These are phyloP conservation scores for Drosophila barbarae DNA, from an alignment of 2,888 invertebrate species.

Conservation along the genomic window DNA sequence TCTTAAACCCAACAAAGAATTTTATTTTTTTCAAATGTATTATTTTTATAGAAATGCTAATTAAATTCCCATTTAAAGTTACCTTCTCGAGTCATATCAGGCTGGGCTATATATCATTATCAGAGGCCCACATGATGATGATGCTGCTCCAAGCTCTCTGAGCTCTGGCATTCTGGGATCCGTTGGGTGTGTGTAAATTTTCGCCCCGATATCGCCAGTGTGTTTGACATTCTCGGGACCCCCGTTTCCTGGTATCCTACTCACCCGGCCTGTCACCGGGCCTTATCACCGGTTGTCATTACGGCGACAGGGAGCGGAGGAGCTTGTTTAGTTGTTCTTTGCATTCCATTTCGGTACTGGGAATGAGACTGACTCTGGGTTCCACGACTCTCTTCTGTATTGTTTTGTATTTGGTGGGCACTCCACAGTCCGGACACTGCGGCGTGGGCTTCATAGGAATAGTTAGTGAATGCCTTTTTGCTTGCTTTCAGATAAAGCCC, in stretches of 20 bases:
- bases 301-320: not conserved
- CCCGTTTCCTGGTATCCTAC: conserved; percentile 48
- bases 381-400: conserved; percentile 2
- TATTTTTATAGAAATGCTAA: not conserved
- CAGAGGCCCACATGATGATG: conserved; percentile 5
- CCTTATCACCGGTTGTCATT: conserved; percentile 28
- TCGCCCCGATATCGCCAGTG: conserved; percentile 20
- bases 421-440: conserved; percentile 25
- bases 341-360: conserved; percentile 46
- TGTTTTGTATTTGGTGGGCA: conserved; percentile 34
- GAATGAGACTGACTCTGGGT: not conserved
- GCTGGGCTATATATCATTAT: conserved; percentile 19
- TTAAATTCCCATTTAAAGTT: not conserved
- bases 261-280: conserved; percentile 28
- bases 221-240: conserved; percentile 29
- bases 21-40: too few species aligned
- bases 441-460: conserved; percentile 52
- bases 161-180: not conserved
- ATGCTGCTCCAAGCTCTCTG: not conserved
- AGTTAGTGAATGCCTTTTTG: conserved; percentile 26
- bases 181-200: conserved; percentile 4
- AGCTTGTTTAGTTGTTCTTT: conserved; percentile 29
- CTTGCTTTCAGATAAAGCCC: conserved; percentile 55
- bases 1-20: too few species aligned
- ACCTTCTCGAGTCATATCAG: not conserved